phyloP scores from a whole-genome alignment of 1,140 invertebrate genomes.

The Goniozus legneri region DNA sequence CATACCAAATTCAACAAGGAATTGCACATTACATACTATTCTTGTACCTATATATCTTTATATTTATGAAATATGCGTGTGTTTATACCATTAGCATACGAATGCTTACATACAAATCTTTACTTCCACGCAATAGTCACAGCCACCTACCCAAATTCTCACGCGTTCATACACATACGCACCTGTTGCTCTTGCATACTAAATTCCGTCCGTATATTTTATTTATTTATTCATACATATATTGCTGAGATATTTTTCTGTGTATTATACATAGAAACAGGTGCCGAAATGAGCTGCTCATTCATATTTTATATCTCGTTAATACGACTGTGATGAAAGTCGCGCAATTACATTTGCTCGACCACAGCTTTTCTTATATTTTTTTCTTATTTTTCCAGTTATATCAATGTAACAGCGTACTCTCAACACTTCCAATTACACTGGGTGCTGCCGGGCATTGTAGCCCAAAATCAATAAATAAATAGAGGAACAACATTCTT shows the following conservation, averaged over 20 bases:
- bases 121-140: conserved; percentile 43
- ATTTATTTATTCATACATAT: conserved; percentile 28
- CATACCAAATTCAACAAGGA: conserved; percentile 36
- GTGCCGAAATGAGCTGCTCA: conserved; percentile 46
- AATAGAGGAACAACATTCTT: conserved; percentile 51
- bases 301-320: conserved; percentile 9
- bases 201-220: conserved; percentile 25
- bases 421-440: conserved; percentile 36
- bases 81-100: conserved; percentile 14
- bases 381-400: neutral
- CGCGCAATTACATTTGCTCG: neutral
- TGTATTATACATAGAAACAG: conserved; percentile 47
- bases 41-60: conserved; percentile 9
- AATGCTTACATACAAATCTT: conserved; percentile 21
- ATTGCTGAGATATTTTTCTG: conserved; percentile 36
- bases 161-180: conserved; percentile 33
- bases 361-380: neutral
- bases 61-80: conserved; percentile 24
- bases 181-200: conserved; percentile 17
- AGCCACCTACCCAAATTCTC: conserved; percentile 43
- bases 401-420: conserved; percentile 27
- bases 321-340: neutral
- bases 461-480: conserved; percentile 43
- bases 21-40: conserved; percentile 17
- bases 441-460: conserved; percentile 26